phyloP scores from a whole-genome alignment of 2,797 vertebrate species.

The Petrocephalus sullivani region DNA sequence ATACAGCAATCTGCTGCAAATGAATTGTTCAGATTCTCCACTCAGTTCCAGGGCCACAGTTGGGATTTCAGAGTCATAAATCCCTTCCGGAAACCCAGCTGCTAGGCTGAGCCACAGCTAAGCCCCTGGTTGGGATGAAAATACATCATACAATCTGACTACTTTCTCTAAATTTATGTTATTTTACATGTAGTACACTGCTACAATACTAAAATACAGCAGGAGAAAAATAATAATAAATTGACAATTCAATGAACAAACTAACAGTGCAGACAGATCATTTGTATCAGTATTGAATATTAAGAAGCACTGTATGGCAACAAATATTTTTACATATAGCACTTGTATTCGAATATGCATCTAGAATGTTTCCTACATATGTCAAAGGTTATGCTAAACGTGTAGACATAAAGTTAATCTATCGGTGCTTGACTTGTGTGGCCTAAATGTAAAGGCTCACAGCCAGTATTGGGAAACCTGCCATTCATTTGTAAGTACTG shows the following conservation, averaged over 20 bases:
- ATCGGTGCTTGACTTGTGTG: not conserved
- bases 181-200: not conserved
- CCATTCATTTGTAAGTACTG: not conserved
- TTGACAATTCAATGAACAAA: not conserved
- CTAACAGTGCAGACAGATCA: not conserved
- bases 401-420: not conserved
- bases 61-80: not conserved
- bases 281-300: not conserved
- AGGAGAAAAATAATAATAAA: not conserved
- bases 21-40: not conserved
- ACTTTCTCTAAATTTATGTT: not conserved
- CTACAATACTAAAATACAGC: not conserved
- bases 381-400: not conserved
- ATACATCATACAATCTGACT: not conserved
- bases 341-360: not conserved
- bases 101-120: not conserved
- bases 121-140: not conserved
- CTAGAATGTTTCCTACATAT: not conserved
- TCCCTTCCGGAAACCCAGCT: slow-evolving; percentile 4
- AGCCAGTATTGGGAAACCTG: not conserved
- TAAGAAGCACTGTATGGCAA: not conserved
- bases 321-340: not conserved
- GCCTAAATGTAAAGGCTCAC: not conserved
- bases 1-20: not conserved
- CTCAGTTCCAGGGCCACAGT: not conserved